Evolutionary conservation across 2,113 vertebrate genomes (phyloP).

Genomic region (Aviceda subcristata): DNA sequence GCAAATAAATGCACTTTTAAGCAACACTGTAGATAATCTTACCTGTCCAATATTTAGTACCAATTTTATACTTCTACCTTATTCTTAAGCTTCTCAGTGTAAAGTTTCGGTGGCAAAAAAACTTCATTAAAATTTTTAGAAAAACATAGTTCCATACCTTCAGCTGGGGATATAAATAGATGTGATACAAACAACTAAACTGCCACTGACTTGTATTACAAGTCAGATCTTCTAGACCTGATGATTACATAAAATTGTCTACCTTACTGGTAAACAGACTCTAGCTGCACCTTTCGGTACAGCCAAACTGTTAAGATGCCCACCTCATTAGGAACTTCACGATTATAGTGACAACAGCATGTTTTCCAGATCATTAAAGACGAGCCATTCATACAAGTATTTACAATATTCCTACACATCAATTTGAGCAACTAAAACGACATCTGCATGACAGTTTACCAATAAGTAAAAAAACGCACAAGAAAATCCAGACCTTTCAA

Average conservation of each 20-base stretch:
- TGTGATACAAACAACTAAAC: neutral
- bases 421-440: neutral
- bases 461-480: neutral
- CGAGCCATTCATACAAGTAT: neutral
- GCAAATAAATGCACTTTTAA: constrained; percentile 30
- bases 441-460: neutral
- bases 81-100: neutral
- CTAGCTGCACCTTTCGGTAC: neutral
- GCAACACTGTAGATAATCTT: constrained; percentile 8
- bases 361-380: neutral
- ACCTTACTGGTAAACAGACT: neutral
- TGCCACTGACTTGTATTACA: neutral
- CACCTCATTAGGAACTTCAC: neutral
- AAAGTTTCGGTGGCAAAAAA: neutral
- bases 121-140: neutral
- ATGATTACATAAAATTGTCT: neutral
- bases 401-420: neutral
- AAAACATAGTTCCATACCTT: neutral
- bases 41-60: neutral
- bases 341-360: neutral
- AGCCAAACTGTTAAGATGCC: neutral
- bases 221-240: neutral
- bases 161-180: neutral
- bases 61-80: neutral
- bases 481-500: neutral